Evolutionary conservation across 2,797 vertebrate species (phyloP), one percentile per base, ranked within the genome.

Genomic region (Gymnodraco acuticeps): DNA sequence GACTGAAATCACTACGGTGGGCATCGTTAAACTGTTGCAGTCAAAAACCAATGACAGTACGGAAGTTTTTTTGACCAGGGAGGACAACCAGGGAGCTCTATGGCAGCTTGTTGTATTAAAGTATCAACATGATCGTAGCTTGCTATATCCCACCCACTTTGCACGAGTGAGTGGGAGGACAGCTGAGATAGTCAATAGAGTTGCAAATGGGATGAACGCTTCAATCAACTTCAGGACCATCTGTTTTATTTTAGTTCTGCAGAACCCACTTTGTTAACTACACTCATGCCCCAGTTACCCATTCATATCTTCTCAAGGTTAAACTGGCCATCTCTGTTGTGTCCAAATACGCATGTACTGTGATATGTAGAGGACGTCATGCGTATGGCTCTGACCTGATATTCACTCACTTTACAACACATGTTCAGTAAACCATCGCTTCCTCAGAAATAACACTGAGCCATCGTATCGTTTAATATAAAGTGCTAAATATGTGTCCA

Each of bases 1-100:
- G 71, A 76, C 80, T 87, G 88, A 93, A 93, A 84, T 88, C 87
- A 93, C 5, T n/a, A 62, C 48, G 7, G 70, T 84, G 84, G 84
- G 83, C 64, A 82, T 85, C 85, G 82, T 62, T 80, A 54, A 60
- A 83, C 48, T 23, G 65, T 53, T 60, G 60, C 47, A 67, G 72
- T 58, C 71, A 77, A 64, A 78, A 75, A 46, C 6, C 45, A 23
- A 16, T 19, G 45, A 84, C 55, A 79, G 75, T 59, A 48, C 17
- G 7, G 53, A 48, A 66, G 46, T 19, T 64, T 27, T 20, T 23
- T 27, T 73, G n/a, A 74, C 55, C 47, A 43, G 53, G 42, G 65
- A 62, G 12, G 23, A 41, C 51, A 76, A 52, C 20, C 48, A 27
- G 73, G 20, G n/a, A 52, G 50, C n/a, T 46, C 41, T n/a, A 19